phyloP scores from a whole-genome alignment of 2,113 vertebrate genomes.

The Thalassoma bifasciatum region DNA sequence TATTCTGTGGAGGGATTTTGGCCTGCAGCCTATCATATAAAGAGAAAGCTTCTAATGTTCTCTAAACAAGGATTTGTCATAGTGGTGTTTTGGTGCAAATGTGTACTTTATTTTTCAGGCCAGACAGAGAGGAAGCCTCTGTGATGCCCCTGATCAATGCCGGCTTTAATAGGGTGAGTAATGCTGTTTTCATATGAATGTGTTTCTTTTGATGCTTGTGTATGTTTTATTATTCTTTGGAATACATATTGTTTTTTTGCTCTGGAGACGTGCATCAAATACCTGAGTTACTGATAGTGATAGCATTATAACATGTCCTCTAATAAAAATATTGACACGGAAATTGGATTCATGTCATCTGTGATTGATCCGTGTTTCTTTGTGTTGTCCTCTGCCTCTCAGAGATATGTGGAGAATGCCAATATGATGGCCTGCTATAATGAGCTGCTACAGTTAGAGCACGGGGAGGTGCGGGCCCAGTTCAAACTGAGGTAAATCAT shows the following conservation, averaged over 20 bases:
- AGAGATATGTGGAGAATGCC: constrained; percentile 95
- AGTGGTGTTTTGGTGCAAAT: constrained; percentile 15
- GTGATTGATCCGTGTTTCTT: constrained; percentile 37
- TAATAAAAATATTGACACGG: background rate
- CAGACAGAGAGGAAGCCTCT: constrained; percentile 93
- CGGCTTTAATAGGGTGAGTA: constrained; percentile 95
- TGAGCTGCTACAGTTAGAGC: constrained; percentile 94
- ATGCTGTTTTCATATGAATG: constrained; percentile 12
- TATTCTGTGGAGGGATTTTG: background rate
- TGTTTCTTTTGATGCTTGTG: constrained; percentile 8
- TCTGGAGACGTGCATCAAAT: background rate
- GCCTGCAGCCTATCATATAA: constrained; percentile 22
- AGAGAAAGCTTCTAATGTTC: constrained; percentile 25
- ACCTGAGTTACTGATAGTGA: constrained; percentile 1
- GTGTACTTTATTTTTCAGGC: constrained; percentile 82
- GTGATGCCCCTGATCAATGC: constrained; percentile 93
- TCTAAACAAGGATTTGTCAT: constrained; percentile 43
- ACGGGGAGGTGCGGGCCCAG: constrained; percentile 94
- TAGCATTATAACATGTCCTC: background rate
- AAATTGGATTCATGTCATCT: constrained; percentile 8
- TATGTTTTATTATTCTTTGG: constrained; percentile 39
- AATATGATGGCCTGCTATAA: constrained; percentile 97
- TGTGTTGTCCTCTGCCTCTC: constrained; percentile 59
- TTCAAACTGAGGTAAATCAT: constrained; percentile 93
- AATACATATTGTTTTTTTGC: constrained; percentile 3